Conservation (phyloP, 2,797 vertebrate genomes). For the Chaenodraco wilsoni region DNA sequence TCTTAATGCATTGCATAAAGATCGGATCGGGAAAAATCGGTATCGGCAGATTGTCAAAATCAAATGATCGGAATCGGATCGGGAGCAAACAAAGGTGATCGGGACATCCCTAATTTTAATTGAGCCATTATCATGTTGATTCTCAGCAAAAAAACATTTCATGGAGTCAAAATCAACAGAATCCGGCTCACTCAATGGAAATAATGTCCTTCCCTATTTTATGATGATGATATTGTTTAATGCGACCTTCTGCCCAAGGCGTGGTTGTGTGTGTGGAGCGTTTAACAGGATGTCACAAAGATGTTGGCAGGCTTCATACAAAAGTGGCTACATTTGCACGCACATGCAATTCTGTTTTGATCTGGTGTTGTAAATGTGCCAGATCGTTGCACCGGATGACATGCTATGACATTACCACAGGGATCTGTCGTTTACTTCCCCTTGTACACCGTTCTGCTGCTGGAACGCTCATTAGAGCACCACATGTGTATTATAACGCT, state of each 20-base stretch:
- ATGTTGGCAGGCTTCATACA: conserved; percentile 17
- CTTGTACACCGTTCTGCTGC: not conserved
- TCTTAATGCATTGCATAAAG: no score
- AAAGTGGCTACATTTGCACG: not conserved
- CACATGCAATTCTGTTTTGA: conserved; percentile 2
- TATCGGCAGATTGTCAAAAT: no score
- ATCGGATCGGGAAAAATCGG: no score
- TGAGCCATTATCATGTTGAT: conserved; percentile 72
- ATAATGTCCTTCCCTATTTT: conserved; percentile 32
- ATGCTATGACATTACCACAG: not conserved
- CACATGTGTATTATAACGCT: not conserved
- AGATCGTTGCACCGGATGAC: not conserved
- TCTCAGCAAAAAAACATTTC: conserved; percentile 67
- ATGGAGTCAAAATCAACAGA: conserved; percentile 64
- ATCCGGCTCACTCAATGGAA: conserved; percentile 63
- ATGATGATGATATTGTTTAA: conserved; percentile 56
- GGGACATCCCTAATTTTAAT: conserved; percentile 45
- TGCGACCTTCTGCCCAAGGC: conserved; percentile 48
- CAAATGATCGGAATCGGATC: no score
- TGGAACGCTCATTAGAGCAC: not conserved
- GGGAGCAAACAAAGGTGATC: no score
- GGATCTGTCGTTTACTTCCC: not conserved
- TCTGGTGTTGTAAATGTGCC: not conserved
- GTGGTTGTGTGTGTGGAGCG: conserved; percentile 34
- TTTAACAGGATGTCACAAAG: conserved; percentile 31